Percentiles rank a stretch among this genome's conserved stretches.
Evolutionary conservation across 30 jellyfish, hydroid and myxozoan genomes (phyloP).

Genomic region (Aurelia coerulea): DNA sequence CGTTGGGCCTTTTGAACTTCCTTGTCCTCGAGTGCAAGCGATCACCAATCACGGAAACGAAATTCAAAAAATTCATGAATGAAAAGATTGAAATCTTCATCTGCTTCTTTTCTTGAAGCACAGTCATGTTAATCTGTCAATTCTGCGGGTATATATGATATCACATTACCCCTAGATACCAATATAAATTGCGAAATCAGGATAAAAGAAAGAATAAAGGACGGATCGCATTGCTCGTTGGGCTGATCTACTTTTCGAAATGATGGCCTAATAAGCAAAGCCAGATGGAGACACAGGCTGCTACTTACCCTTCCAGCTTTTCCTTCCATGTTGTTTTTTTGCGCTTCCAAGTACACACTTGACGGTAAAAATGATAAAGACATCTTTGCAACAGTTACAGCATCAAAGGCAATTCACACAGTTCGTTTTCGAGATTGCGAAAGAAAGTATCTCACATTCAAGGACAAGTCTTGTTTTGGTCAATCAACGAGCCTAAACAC

Average conservation of each 20-base stretch:
- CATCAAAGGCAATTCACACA: not conserved
- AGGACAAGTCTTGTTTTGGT: not conserved
- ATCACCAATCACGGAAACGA: not conserved
- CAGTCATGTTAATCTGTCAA: too few species aligned
- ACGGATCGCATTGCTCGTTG: not conserved
- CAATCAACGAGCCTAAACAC: not conserved
- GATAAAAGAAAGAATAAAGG: too few species aligned
- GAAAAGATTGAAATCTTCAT: not conserved
- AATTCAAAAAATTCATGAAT: too few species aligned
- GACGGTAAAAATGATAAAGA: slow-evolving; percentile 86
- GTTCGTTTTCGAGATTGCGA: too few species aligned
- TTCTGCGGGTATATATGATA: too few species aligned
- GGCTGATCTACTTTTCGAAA: not conserved
- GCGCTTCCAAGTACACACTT: slow-evolving; percentile 81
- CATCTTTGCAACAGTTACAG: slow-evolving; percentile 16
- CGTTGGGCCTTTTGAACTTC: not conserved
- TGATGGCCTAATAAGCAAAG: not conserved
- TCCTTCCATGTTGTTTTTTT: slow-evolving; percentile 84
- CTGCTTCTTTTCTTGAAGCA: too few species aligned
- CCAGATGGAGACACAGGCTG: not conserved
- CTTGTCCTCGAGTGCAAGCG: not conserved
- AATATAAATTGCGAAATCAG: too few species aligned
- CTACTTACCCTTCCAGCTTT: slow-evolving; percentile 97
- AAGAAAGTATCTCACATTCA: not conserved
- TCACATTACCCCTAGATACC: too few species aligned